phyloP scores from a whole-genome alignment of 64 coral and sea anemone species.

The Platygyra sinensis region DNA sequence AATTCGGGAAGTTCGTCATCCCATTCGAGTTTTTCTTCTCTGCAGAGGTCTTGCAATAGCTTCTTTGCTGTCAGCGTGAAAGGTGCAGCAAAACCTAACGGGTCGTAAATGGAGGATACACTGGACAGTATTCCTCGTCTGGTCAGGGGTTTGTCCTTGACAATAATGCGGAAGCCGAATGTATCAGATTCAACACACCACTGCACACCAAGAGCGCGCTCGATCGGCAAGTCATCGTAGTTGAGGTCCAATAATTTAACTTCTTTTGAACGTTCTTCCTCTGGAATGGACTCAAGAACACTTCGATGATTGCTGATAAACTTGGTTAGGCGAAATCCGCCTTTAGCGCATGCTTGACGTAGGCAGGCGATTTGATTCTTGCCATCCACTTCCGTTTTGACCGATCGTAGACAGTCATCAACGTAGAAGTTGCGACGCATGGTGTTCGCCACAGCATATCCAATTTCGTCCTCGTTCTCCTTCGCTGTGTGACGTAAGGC shows the following conservation, averaged over 20 bases:
- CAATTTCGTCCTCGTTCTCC: background rate
- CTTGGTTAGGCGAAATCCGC: slow-evolving; percentile 30
- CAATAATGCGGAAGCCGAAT: background rate
- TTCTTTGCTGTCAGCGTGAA: no score
- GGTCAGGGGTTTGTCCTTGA: no score
- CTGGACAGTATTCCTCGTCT: background rate
- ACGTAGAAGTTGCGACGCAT: slow-evolving; percentile 17
- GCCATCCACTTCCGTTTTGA: background rate
- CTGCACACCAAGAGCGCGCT: no score
- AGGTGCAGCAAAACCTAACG: no score
- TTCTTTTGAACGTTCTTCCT: slow-evolving; percentile 21
- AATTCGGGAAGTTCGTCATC: no score
- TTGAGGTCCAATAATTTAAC: slow-evolving; percentile 13
- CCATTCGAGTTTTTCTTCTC: no score
- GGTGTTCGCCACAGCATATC: background rate
- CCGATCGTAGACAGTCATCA: slow-evolving; percentile 3
- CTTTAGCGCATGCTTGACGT: slow-evolving; percentile 10
- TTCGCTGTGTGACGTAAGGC: background rate
- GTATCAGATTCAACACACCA: no score
- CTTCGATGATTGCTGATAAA: slow-evolving; percentile 10
- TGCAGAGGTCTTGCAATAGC: no score
- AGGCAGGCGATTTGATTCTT: background rate
- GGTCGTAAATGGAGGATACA: background rate
- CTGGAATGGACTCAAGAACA: slow-evolving; percentile 25
- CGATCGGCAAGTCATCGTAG: background rate